Conservation (phyloP, 2,113 vertebrate genomes). For the Progne subis region DNA sequence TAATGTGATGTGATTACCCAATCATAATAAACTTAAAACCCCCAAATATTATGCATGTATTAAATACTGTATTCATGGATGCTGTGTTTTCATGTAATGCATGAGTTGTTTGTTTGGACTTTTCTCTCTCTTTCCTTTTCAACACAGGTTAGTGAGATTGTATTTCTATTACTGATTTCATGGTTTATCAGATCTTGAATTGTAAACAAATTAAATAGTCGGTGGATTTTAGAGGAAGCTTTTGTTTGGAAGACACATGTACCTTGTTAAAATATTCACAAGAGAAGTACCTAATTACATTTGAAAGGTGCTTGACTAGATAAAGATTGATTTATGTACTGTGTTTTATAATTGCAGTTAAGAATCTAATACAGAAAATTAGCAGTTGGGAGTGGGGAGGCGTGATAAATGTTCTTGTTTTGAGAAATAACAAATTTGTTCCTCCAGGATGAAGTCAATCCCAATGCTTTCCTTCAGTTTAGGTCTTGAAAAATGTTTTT, state of each 20-base stretch:
- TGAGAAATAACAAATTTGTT: not conserved
- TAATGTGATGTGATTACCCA: not conserved
- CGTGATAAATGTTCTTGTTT: not conserved
- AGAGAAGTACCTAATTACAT: not conserved
- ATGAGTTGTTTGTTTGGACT: not conserved
- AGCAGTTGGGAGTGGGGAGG: not conserved
- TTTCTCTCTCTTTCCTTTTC: not conserved
- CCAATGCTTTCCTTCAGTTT: not conserved
- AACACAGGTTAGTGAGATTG: not conserved
- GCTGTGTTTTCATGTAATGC: not conserved
- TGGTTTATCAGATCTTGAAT: conserved; percentile 11
- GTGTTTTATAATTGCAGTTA: not conserved
- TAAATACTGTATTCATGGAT: not conserved
- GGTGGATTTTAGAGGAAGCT: not conserved
- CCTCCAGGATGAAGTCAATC: not conserved
- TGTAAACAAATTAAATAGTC: conserved; percentile 6
- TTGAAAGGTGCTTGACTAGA: not conserved
- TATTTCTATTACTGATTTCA: not conserved
- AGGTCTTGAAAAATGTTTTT: not conserved
- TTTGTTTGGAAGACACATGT: not conserved
- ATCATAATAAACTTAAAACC: accelerated
- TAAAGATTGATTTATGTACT: not conserved
- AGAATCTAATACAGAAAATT: not conserved
- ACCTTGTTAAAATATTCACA: not conserved
- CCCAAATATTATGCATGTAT: not conserved